Conservation (phyloP, 2,797 vertebrate genomes). For the Sus cebifrons region DNA sequence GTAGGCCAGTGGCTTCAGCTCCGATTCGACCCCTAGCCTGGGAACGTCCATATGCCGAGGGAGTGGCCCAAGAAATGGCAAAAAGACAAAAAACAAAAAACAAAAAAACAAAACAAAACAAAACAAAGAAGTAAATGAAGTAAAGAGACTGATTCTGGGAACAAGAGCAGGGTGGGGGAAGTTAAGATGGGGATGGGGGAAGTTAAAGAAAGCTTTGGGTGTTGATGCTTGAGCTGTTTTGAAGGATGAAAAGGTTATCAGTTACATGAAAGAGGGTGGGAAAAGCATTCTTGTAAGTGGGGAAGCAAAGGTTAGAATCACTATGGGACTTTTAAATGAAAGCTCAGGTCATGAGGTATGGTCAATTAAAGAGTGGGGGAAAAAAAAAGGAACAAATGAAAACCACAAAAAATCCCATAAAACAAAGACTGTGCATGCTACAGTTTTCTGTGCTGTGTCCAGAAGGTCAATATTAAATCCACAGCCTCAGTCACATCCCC, state of each 20-base stretch:
- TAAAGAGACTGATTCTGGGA: conserved; percentile 32
- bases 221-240: conserved; percentile 1
- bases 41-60: too few relatives aligned
- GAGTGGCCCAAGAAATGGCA: too few relatives aligned
- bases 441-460: background rate
- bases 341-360: background rate
- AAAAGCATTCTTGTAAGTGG: background rate
- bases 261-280: background rate
- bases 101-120: too few relatives aligned
- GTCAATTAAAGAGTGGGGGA: background rate
- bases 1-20: too few relatives aligned
- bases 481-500: background rate
- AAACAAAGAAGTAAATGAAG: conserved; percentile 19
- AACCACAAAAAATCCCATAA: too few relatives aligned
- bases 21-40: too few relatives aligned
- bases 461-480: conserved; percentile 29
- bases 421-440: background rate
- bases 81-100: too few relatives aligned
- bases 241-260: background rate
- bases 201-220: conserved; percentile 18
- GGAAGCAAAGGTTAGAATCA: conserved; percentile 26
- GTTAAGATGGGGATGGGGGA: background rate
- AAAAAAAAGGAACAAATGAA: too few relatives aligned
- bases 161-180: background rate
- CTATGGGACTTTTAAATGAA: background rate